Base-by-base conservation (phyloP, 2,797 vertebrate species). In the Echiichthys vipera region DNA sequence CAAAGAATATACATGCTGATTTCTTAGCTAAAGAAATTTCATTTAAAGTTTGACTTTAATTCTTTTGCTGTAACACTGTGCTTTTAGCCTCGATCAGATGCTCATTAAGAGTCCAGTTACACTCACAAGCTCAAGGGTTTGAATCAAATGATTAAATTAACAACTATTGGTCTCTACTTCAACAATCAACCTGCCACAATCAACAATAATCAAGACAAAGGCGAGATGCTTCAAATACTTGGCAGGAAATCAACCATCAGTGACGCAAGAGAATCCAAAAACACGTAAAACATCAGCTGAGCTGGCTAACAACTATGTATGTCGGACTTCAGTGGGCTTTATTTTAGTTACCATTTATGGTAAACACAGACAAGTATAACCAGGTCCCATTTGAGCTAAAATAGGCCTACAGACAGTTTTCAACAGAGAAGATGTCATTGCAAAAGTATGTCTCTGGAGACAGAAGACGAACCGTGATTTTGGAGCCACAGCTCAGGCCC, bases 331-430 rank as follows among this genome's bases (percentile, higher is more conserved):
- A 36, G 49, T 9, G 39, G 75, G 71, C 58, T 74, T 85, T 70
- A 32, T 78, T 84, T 74, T 8, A 78, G 74, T 78, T 77, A 53
- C 91, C 88, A 89, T 93, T 86, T 89, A 92, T 53, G 89, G 91
- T 61, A 69, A 87, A 85, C 66, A 56, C 65, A 85, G 73, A 73
- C 64, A 34, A 81, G 80, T 57, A 73, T 45, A 77, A 72, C 70
- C 59, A 65, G 78, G 65, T 74, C 74, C 62, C 0, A 5, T 78
- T 77, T 56, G 71, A 84, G 77, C 87, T 91, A 91, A 91, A 90
- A 89, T 86, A 89, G 90, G 62, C 81, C 70, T 9, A 7, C 57
- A 58, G 71, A 27, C 69, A 71, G 77, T 74, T 70, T 85, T 87
- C 47, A 18, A 76, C 78, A 90, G 83, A 88, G 71, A 45, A 65